Conservation (phyloP, 2,113 vertebrate species). For the Xyrauchen texanus region DNA sequence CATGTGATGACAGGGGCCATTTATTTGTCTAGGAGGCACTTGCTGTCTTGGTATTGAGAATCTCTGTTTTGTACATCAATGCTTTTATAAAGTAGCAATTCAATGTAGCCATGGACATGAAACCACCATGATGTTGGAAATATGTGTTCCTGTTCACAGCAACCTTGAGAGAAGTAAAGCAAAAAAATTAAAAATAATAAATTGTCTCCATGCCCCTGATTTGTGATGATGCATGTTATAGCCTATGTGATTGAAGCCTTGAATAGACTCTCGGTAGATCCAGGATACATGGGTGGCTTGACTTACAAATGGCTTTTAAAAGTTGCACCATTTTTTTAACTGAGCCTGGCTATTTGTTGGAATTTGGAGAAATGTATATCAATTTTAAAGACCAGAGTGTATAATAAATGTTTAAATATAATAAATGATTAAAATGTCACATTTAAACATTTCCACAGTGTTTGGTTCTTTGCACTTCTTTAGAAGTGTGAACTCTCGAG, state of each 20-base stretch:
- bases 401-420: slow-evolving; percentile 49
- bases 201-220: slow-evolving; percentile 33
- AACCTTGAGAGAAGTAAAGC: slow-evolving; percentile 31
- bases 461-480: slow-evolving; percentile 23
- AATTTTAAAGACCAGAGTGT: slow-evolving; percentile 43
- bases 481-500: slow-evolving; percentile 50
- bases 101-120: slow-evolving; percentile 20
- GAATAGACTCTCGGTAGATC: slow-evolving; percentile 21
- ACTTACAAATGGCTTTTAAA: slow-evolving; percentile 50
- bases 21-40: slow-evolving; percentile 5
- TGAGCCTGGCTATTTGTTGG: slow-evolving; percentile 42
- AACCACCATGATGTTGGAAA: slow-evolving; percentile 35
- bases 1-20: not conserved
- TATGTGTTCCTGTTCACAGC: slow-evolving; percentile 37
- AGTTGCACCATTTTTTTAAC: slow-evolving; percentile 30
- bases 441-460: slow-evolving; percentile 34
- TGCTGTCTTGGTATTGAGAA: not conserved
- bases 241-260: slow-evolving; percentile 22
- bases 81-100: not conserved
- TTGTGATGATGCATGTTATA: slow-evolving; percentile 35
- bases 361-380: slow-evolving; percentile 25
- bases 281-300: slow-evolving; percentile 42
- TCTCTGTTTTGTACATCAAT: not conserved
- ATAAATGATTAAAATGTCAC: slow-evolving; percentile 44
- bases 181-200: slow-evolving; percentile 20